These are phyloP conservation scores for Peucedramus taeniatus DNA, from an alignment of 2,113 vertebrate species.

Conservation along the genomic window DNA sequence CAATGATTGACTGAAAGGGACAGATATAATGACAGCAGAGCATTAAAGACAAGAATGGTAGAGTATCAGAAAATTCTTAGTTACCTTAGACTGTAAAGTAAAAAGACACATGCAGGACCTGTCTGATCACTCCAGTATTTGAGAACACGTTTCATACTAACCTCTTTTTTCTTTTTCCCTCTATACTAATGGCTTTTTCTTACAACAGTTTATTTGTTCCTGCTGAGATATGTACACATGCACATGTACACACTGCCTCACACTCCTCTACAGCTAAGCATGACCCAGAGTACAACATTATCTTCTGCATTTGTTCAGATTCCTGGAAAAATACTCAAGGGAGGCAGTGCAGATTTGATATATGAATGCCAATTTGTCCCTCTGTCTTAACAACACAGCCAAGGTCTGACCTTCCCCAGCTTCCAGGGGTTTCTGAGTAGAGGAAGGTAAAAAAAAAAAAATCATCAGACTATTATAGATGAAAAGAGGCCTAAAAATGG, in stretches of 20 bases:
- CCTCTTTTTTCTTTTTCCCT: accelerated
- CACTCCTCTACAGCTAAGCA: background rate
- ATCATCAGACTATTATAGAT: background rate
- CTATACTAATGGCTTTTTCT: background rate
- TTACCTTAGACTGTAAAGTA: background rate
- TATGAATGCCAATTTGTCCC: slow-evolving; percentile 9
- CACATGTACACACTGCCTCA: background rate
- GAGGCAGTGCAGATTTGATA: background rate
- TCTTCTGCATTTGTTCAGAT: background rate
- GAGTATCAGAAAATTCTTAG: background rate
- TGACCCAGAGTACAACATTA: background rate
- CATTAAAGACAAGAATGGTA: background rate
- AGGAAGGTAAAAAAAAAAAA: background rate
- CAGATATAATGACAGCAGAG: background rate
- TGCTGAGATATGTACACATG: background rate
- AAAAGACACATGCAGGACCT: background rate
- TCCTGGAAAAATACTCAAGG: slow-evolving; percentile 13
- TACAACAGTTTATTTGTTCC: background rate
- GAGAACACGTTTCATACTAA: background rate
- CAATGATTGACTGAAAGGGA: background rate
- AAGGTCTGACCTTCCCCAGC: background rate
- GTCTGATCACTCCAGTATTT: background rate
- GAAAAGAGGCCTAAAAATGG: background rate
- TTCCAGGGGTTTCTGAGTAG: background rate
- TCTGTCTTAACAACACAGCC: background rate